Percentiles rank a stretch among this genome's conserved stretches.
Evolutionary conservation across 92 coral and sea anemone species (phyloP).

Genomic region (Epizoanthus scotinus): DNA sequence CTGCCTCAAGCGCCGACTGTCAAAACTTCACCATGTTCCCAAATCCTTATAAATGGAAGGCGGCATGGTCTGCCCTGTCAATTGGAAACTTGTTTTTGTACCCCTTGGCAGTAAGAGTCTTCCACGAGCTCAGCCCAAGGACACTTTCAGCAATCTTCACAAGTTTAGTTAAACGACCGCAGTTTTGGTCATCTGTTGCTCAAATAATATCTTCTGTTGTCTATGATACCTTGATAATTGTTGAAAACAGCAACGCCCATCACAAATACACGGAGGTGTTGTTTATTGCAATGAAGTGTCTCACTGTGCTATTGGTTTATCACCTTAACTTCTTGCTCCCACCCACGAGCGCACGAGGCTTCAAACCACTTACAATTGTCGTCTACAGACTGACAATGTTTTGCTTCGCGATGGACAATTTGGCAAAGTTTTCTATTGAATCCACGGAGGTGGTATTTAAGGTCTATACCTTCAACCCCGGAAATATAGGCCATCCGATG

Average conservation of each 20-base stretch:
- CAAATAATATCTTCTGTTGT: slow-evolving; percentile 15
- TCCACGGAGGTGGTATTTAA: slow-evolving; percentile 33
- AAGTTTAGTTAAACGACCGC: slow-evolving; percentile 6
- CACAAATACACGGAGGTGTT: slow-evolving; percentile 1
- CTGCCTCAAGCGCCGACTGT: slow-evolving; percentile 30
- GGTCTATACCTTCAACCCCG: slow-evolving; percentile 17
- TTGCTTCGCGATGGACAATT: slow-evolving; percentile 31
- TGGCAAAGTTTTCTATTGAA: slow-evolving; percentile 27
- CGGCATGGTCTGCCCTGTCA: slow-evolving; percentile 13
- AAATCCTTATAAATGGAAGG: slow-evolving; percentile 17
- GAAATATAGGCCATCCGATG: background rate
- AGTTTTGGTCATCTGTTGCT: slow-evolving; percentile 36
- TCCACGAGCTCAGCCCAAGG: background rate
- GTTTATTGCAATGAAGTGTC: slow-evolving; percentile 27
- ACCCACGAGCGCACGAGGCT: slow-evolving; percentile 5
- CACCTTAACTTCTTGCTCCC: slow-evolving; percentile 29
- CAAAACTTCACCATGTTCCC: slow-evolving; percentile 21
- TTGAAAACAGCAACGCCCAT: slow-evolving; percentile 16
- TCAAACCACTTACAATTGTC: background rate
- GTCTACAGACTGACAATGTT: slow-evolving; percentile 25
- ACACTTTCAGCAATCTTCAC: background rate
- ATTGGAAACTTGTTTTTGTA: slow-evolving; percentile 1
- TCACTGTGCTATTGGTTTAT: slow-evolving; percentile 24
- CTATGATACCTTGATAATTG: slow-evolving; percentile 24
- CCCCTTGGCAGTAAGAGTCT: background rate